These are phyloP conservation scores for Eumacrocentrus americanus DNA, from an alignment of 2,888 invertebrate genomes.

Conservation along the genomic window DNA sequence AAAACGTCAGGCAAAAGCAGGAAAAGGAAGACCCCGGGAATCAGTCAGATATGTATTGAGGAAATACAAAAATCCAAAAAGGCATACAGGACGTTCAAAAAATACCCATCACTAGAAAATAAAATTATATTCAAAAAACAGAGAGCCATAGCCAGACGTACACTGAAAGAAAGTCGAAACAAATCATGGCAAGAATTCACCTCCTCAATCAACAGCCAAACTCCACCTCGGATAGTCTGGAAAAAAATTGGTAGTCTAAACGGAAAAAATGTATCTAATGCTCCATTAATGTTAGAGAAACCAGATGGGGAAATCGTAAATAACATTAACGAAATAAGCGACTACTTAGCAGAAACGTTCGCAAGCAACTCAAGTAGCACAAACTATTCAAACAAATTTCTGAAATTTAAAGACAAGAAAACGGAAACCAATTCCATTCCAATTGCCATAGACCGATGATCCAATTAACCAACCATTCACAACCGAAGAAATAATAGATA, in stretches of 20 bases:
- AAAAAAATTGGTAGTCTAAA: slow-evolving; percentile 29
- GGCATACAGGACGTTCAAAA: slow-evolving; percentile 29
- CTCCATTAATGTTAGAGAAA: background rate
- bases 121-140: slow-evolving; percentile 30
- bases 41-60: slow-evolving; percentile 15
- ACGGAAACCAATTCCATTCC: background rate
- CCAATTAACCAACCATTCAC: slow-evolving; percentile 16
- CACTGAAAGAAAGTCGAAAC: slow-evolving; percentile 26
- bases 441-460: background rate
- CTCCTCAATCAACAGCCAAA: slow-evolving; percentile 15
- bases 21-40: background rate
- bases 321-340: slow-evolving; percentile 15
- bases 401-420: background rate
- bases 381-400: slow-evolving; percentile 22
- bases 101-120: slow-evolving; percentile 23
- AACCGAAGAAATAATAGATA: slow-evolving; percentile 15
- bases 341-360: slow-evolving; percentile 22
- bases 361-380: slow-evolving; percentile 28
- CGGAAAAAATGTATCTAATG: background rate
- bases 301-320: background rate
- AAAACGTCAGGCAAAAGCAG: slow-evolving; percentile 1
- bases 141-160: slow-evolving; percentile 27
- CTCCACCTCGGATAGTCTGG: slow-evolving; percentile 17
- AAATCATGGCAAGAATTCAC: slow-evolving; percentile 27
- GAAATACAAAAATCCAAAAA: slow-evolving; percentile 21